A percentile compares a stretch with the other conserved stretches of the same genome.
Evolutionary conservation across 2,797 vertebrate genomes (phyloP).

Genomic region (Meda fulgida): DNA sequence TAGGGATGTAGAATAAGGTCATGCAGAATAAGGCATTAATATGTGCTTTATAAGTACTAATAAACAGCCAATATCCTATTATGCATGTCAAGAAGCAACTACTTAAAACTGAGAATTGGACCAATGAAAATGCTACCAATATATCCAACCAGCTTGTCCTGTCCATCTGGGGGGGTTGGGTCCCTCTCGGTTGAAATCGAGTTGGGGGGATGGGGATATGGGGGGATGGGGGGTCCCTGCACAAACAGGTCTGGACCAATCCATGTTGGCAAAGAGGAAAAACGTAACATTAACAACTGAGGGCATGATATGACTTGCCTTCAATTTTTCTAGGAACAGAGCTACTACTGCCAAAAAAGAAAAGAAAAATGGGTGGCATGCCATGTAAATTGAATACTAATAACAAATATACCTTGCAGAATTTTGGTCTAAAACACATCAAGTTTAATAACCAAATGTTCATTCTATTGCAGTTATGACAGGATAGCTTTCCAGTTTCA

Average conservation of each 20-base stretch:
- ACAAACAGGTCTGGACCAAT: conserved; percentile 61
- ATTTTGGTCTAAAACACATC: background rate
- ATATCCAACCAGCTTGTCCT: too few species aligned
- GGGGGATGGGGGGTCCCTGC: background rate
- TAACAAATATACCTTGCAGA: background rate
- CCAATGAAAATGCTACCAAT: too few species aligned
- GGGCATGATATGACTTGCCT: conserved; percentile 47
- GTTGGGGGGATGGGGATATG: too few species aligned
- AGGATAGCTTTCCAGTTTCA: background rate
- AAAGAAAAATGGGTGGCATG: conserved; percentile 14
- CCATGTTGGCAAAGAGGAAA: conserved; percentile 51
- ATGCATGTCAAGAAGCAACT: too few species aligned
- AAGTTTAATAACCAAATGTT: background rate
- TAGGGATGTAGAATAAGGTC: too few species aligned
- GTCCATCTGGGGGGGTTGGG: background rate
- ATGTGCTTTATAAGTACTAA: too few species aligned
- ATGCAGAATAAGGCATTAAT: too few species aligned
- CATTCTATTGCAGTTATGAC: background rate
- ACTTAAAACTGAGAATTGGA: too few species aligned
- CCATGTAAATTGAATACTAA: background rate
- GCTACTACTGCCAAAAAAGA: background rate
- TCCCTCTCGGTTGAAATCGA: background rate
- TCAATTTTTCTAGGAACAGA: conserved; percentile 47
- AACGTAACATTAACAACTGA: conserved; percentile 48
- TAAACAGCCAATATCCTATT: too few species aligned